phyloP scores from a whole-genome alignment of 2,797 vertebrate genomes.

The Poecilia wingei region DNA sequence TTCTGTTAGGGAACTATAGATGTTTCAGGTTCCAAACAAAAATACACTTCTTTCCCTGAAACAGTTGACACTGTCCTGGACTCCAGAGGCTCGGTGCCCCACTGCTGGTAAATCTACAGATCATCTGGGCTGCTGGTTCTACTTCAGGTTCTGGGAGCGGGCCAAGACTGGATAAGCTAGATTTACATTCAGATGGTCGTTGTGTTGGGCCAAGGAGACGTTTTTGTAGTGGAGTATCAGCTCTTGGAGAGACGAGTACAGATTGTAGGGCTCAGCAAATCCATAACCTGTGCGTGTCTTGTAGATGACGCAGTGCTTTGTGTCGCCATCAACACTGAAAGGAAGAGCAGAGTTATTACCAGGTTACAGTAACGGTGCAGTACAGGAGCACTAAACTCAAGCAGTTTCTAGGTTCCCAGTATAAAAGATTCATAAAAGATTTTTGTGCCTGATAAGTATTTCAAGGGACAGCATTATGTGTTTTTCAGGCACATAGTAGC shows the following conservation, averaged over 20 bases:
- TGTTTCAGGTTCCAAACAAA: slow-evolving; percentile 45
- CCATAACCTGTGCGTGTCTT: slow-evolving; percentile 90
- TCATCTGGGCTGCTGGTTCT: slow-evolving; percentile 70
- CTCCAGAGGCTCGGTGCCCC: background rate
- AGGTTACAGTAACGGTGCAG: background rate
- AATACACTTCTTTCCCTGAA: slow-evolving; percentile 22
- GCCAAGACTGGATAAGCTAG: slow-evolving; percentile 88
- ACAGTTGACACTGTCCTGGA: slow-evolving; percentile 21
- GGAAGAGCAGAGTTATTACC: slow-evolving; percentile 8
- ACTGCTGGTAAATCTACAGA: slow-evolving; percentile 40
- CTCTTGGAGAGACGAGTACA: slow-evolving; percentile 91
- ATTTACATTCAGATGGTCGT: slow-evolving; percentile 92
- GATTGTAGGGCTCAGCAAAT: slow-evolving; percentile 94
- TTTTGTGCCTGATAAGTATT: background rate
- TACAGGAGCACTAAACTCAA: background rate
- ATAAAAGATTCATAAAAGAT: background rate
- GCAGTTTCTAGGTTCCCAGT: background rate
- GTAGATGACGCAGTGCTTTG: slow-evolving; percentile 94
- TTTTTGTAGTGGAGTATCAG: slow-evolving; percentile 95
- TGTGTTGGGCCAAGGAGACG: slow-evolving; percentile 94
- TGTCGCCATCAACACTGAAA: slow-evolving; percentile 88
- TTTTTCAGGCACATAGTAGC: too few relatives aligned
- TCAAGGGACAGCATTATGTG: background rate
- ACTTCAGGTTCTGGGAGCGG: slow-evolving; percentile 75
- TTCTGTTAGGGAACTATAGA: slow-evolving; percentile 35